Evolutionary conservation across 1,140 invertebrate species (phyloP).

Genomic region (Phortica variegata): DNA sequence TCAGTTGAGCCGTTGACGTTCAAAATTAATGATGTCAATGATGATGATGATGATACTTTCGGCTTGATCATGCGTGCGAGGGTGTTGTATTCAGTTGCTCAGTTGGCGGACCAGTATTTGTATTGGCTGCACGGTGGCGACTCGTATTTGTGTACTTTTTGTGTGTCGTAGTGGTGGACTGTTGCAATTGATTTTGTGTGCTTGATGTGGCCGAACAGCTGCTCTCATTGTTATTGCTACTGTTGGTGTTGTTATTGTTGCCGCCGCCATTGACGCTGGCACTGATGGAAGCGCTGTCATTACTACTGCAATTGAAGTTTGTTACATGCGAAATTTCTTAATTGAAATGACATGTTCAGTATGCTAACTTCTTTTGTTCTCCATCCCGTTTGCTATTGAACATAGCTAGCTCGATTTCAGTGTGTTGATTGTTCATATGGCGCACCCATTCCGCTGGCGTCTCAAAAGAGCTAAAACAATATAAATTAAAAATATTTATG

Average conservation of each 20-base stretch:
- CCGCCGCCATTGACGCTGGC: conserved; percentile 17
- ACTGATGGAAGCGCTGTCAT: conserved; percentile 26
- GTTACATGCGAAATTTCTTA: conserved; percentile 23
- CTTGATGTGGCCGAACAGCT: conserved; percentile 5
- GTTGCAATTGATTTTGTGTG: conserved; percentile 11
- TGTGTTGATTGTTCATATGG: conserved; percentile 79
- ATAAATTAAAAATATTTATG: neutral
- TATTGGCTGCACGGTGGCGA: conserved; percentile 3
- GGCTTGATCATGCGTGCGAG: conserved; percentile 8
- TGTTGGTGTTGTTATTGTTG: conserved; percentile 2
- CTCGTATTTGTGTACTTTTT: conserved; percentile 15
- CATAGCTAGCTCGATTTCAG: conserved; percentile 77
- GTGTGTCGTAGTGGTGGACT: conserved; percentile 20
- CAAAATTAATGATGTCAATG: neutral
- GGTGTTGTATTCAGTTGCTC: conserved; percentile 2
- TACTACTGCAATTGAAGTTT: conserved; percentile 21
- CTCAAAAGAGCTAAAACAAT: conserved; percentile 60
- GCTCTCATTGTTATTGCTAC: neutral
- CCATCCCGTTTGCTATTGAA: conserved; percentile 66
- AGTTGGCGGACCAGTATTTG: neutral
- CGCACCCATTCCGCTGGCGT: conserved; percentile 82
- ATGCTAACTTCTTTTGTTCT: conserved; percentile 48
- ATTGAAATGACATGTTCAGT: conserved; percentile 10
- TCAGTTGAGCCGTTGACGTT: conserved; percentile 23
- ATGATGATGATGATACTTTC: neutral